phyloP scores from a whole-genome alignment of 2,797 vertebrate species.

The Melopsittacus undulatus region DNA sequence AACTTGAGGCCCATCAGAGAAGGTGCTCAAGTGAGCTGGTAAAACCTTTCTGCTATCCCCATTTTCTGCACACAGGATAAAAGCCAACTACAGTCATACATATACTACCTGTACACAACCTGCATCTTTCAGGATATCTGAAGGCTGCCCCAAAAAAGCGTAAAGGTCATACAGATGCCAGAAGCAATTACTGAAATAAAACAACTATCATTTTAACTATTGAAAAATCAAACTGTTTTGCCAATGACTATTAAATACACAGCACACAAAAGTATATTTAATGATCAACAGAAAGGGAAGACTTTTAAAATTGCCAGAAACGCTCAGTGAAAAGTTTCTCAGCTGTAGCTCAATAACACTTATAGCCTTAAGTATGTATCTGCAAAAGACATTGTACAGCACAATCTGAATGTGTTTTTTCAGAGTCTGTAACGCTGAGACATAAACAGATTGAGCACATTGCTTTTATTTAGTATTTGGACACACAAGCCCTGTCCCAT shows the following conservation, averaged over 20 bases:
- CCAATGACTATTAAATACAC: background rate
- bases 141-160: background rate
- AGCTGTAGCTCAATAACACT: background rate
- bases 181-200: background rate
- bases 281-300: background rate
- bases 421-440: background rate
- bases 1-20: background rate
- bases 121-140: background rate
- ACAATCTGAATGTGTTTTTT: background rate
- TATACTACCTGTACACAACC: background rate
- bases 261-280: background rate
- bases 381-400: background rate
- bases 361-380: rapidly evolving
- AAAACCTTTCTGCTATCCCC: background rate
- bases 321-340: background rate
- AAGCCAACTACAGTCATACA: background rate
- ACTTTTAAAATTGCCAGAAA: background rate
- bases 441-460: background rate
- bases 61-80: background rate
- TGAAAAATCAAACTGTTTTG: background rate
- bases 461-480: background rate
- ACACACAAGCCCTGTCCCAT: background rate
- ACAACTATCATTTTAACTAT: background rate
- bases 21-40: background rate
- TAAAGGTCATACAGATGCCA: background rate